Evolutionary conservation across 2,888 invertebrate species (phyloP), one percentile per base, ranked within the genome.

Genomic region (Catotricha subobsoleta): DNA sequence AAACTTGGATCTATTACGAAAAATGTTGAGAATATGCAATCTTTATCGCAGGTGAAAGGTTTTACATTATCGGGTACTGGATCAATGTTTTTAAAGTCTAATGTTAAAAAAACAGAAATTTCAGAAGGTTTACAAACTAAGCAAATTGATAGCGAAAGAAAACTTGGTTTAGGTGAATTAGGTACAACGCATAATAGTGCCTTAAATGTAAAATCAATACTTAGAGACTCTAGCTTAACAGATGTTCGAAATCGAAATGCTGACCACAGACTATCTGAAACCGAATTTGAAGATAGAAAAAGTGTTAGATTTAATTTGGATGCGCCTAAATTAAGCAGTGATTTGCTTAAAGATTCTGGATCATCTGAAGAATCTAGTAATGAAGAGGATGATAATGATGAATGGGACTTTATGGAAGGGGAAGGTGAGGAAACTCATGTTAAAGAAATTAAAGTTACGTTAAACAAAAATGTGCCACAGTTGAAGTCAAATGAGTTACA

Each of bases 261-360:
- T 19, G 54, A 57, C 1, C 47, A 47, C 2, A 48, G 48, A 18
- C 6, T 23, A 3, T 19, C 7, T 7, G 41, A 42, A 9, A 15
- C 65, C 30, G 62, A 68, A 48, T 67, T 70, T 44, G 83, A 83
- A 45, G 82, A 82, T 43, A 74, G 74, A 44, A 83, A 83, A 54
- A 81, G 78, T 54, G 82, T 84, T 1, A 65, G 74, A 8, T 76
- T 76, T 49, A 74, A 73, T 55, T 56, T 76, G 42, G 65, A 67
- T 40, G 61, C 20, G 18, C 31, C 27, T 13, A 13, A 10, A 15
- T 7, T 30, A 23, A n/a, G n/a, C n/a, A 30, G 7, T 27, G 10
- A 36, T 42, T 52, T 10, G 52, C 52, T 1, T 54, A 54, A 42
- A 58, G 54, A 41, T 54, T 21, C 21, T 2, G 34, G 13, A 13